phyloP scores from a whole-genome alignment of 2,797 vertebrate genomes.

The Hoplostethus atlanticus region DNA sequence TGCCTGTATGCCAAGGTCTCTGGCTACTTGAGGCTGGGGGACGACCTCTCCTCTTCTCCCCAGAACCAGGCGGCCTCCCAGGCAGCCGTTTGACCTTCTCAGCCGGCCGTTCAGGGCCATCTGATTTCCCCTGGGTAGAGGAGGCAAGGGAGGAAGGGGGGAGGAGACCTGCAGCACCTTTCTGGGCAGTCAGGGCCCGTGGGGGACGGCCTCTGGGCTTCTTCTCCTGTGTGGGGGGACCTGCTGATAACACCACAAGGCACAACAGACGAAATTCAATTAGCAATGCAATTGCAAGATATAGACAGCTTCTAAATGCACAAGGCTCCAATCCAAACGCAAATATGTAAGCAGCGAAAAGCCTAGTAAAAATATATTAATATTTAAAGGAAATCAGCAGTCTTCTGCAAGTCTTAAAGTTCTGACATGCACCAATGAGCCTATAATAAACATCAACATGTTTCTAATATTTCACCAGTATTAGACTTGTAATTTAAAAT shows the following conservation, averaged over 20 bases:
- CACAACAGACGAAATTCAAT: conserved; percentile 31
- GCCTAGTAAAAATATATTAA: too few relatives aligned
- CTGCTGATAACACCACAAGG: conserved; percentile 71
- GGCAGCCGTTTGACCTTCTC: conserved; percentile 94
- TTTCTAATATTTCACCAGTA: background rate
- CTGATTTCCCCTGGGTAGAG: conserved; percentile 86
- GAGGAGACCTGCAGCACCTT: conserved; percentile 83
- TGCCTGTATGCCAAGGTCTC: conserved; percentile 76
- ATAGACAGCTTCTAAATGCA: background rate
- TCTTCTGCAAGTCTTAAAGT: too few relatives aligned
- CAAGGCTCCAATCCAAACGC: background rate
- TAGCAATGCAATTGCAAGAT: background rate
- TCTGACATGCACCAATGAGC: too few relatives aligned
- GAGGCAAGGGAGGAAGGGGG: conserved; percentile 83
- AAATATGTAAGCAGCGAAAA: background rate
- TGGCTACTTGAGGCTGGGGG: conserved; percentile 87
- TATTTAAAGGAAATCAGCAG: too few relatives aligned
- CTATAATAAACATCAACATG: too few relatives aligned
- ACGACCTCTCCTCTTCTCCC: conserved; percentile 95
- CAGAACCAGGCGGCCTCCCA: conserved; percentile 87
- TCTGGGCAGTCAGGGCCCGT: conserved; percentile 88
- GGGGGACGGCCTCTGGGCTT: conserved; percentile 98
- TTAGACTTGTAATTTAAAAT: background rate
- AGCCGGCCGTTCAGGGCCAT: conserved; percentile 82
- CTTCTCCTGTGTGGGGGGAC: conserved; percentile 86